These are phyloP conservation scores for Carassius carassius DNA, from an alignment of 2,113 vertebrate species.

Conservation along the genomic window DNA sequence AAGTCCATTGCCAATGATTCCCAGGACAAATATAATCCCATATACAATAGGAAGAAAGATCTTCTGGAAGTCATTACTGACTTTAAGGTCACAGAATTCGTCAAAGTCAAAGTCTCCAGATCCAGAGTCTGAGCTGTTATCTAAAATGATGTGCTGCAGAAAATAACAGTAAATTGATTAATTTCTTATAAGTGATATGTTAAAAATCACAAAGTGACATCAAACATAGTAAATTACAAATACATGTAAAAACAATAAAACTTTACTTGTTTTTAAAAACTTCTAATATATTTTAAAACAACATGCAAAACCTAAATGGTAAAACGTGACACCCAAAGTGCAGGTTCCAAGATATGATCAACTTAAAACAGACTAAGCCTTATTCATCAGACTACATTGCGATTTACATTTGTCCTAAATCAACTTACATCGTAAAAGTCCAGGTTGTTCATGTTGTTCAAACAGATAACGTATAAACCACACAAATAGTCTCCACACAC, in stretches of 20 bases:
- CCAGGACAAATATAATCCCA: conserved; percentile 89
- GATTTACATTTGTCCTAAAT: background rate
- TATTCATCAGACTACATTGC: background rate
- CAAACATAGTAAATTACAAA: background rate
- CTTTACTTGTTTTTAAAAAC: too few relatives aligned
- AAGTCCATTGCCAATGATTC: conserved; percentile 92
- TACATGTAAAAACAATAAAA: background rate
- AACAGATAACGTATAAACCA: too few relatives aligned
- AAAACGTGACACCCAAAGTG: background rate
- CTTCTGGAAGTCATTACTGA: conserved; percentile 81
- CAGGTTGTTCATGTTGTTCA: background rate
- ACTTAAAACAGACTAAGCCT: background rate
- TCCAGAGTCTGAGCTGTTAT: conserved; percentile 69
- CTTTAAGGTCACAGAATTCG: conserved; percentile 75
- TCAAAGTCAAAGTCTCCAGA: conserved; percentile 76
- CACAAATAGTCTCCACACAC: background rate
- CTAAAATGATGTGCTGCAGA: conserved; percentile 63
- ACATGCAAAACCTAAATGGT: background rate
- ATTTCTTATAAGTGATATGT: background rate
- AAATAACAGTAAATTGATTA: background rate
- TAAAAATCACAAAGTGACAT: background rate
- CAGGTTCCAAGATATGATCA: background rate
- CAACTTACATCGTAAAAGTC: conserved; percentile 29
- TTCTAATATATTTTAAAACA: background rate
- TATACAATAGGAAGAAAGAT: conserved; percentile 91